A percentile compares a stretch with the other conserved stretches of the same genome.
Conservation (phyloP, 2,888 invertebrate species). For the Craniophora ligustri region DNA sequence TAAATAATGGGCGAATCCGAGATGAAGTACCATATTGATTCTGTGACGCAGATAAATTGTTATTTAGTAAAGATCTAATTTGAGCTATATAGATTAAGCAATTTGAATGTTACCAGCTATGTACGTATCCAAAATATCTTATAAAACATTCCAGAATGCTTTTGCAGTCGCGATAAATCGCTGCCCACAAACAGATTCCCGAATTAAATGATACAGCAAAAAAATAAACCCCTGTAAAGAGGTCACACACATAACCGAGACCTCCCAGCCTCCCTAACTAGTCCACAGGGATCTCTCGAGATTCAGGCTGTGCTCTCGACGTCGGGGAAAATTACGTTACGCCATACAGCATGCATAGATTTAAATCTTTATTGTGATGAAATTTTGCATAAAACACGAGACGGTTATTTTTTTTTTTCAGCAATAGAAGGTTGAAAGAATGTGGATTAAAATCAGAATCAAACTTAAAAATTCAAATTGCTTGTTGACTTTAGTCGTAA, state of each 20-base stretch:
- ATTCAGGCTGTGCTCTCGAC: conserved; percentile 8
- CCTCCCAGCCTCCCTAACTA: conserved; percentile 26
- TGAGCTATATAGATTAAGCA: conserved; percentile 36
- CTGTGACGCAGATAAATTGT: conserved; percentile 24
- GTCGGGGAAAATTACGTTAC: conserved; percentile 19
- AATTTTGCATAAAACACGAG: conserved; percentile 1
- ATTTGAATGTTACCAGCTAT: conserved; percentile 4
- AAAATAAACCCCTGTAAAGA: conserved; percentile 21
- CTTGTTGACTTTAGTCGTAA: conserved; percentile 25
- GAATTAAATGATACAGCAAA: conserved; percentile 5
- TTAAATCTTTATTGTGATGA: conserved; percentile 2
- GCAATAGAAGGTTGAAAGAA: too few species aligned
- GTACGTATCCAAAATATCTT: not conserved
- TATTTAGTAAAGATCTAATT: conserved; percentile 21
- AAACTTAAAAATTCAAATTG: conserved; percentile 15
- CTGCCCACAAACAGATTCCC: not conserved
- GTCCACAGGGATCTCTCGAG: conserved; percentile 31
- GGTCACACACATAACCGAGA: conserved; percentile 25
- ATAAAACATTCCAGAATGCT: conserved; percentile 1
- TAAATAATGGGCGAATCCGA: conserved; percentile 29
- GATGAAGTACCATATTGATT: conserved; percentile 27
- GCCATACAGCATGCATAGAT: conserved; percentile 3
- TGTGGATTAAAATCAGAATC: not conserved
- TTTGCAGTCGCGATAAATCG: conserved; percentile 3
- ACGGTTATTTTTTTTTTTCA: not conserved